Evolutionary conservation across 2,888 invertebrate genomes (phyloP), one percentile per base, ranked within the genome.

Genomic region (Drosophila prolongata): DNA sequence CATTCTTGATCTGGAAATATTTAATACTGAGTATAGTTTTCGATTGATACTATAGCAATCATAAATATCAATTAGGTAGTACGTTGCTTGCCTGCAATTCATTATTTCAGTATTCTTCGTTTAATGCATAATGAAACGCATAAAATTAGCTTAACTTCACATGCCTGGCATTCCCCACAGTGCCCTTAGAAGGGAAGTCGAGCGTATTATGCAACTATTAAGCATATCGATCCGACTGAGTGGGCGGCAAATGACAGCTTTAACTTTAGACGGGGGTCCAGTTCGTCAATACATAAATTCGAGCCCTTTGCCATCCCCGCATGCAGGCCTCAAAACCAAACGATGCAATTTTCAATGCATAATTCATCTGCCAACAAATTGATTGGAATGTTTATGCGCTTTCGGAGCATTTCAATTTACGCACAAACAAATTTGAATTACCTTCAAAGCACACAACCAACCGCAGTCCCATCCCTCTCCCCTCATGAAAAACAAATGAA

Each of bases 301-400:
- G 4, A n/a, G 10, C 43, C 37, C 27, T 46, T 43, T 27, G 9
- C 35, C 5, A 8, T 13, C 3, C 37, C 58, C 19, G 13, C 35
- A 35, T 34, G 37, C 30, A 30, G 47, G 16, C 37, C 60, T 47
- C 58, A 64, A 68, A 50, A 47, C 53, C 68, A 67, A 64, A 64
- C 54, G 65, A 64, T 70, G 70, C 67, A 76, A 78, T 70, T 74
- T 79, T 44, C 68, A 71, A 75, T 79, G 69, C 76, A 84, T 82
- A 78, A 87, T 84, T 87, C 78, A 87, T 80, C 87, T 73, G 71
- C 62, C 62, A 71, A 75, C 76, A 75, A 82, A 78, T 76, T 84
- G 80, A 80, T 84, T 78, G 80, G 75, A 82, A 87, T 87, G 76
- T 68, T 75, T 75, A 80, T 86, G 65, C 67, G 70, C 65, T 79